phyloP scores from a whole-genome alignment of 2,888 invertebrate genomes.

The Imbricaverruca yamaguchii region DNA sequence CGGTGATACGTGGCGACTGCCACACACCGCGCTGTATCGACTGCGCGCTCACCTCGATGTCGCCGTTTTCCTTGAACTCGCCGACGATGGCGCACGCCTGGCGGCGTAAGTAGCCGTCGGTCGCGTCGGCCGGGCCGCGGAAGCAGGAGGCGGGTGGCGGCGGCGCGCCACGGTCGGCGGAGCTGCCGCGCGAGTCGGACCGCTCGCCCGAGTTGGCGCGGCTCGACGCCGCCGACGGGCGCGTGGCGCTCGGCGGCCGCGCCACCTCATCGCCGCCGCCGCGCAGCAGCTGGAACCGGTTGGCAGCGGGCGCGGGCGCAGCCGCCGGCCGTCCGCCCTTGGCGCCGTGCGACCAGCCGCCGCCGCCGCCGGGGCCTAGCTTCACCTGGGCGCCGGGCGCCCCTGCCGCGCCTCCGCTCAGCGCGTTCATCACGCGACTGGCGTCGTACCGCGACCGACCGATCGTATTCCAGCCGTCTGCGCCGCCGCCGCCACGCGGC shows the following conservation, averaged over 20 bases:
- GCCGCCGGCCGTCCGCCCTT: not conserved
- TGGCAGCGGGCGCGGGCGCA: not conserved
- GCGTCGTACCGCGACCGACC: not conserved
- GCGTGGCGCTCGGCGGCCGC: no score
- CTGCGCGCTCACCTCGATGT: not conserved
- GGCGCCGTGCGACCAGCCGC: constrained; percentile 4
- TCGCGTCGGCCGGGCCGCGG: not conserved
- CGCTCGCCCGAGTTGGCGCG: not conserved
- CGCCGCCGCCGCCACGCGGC: not conserved
- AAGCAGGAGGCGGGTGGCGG: not conserved
- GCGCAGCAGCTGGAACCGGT: constrained; percentile 12
- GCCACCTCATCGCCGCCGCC: not conserved
- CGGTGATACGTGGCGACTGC: not conserved
- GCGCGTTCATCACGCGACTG: not conserved
- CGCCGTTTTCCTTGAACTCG: constrained; percentile 1
- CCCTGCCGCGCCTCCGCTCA: not conserved
- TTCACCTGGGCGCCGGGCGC: not conserved
- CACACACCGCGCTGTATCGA: no score
- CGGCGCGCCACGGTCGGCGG: not conserved
- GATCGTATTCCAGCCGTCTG: constrained; percentile 11
- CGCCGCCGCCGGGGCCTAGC: not conserved
- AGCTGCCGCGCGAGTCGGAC: not conserved
- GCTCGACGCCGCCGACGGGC: no score
- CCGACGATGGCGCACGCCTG: constrained; percentile 1
- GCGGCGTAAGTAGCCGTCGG: not conserved